Conservation (phyloP, 2,113 vertebrate species). For the Stercorarius parasiticus region DNA sequence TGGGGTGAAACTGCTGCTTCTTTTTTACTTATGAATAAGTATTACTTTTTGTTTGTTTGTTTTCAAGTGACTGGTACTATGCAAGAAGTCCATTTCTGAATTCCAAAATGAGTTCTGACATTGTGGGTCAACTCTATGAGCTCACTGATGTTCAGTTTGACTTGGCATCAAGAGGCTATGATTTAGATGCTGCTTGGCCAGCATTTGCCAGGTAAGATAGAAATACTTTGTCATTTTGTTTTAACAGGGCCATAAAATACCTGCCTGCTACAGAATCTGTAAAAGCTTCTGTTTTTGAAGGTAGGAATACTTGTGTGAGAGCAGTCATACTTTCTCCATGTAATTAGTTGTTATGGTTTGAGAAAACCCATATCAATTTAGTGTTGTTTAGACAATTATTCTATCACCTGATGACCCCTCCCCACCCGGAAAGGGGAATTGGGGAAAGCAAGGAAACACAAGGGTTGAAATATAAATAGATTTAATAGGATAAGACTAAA, state of each 20-base stretch:
- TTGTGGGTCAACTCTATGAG: conserved; percentile 91
- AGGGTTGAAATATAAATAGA: no score
- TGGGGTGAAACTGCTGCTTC: neutral
- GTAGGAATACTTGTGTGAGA: neutral
- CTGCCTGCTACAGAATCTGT: neutral
- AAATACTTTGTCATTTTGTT: neutral
- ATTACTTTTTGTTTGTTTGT: neutral
- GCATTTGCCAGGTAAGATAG: conserved; percentile 86
- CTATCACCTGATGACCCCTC: no score
- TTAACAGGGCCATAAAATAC: neutral
- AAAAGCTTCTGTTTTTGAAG: neutral
- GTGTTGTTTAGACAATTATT: no score
- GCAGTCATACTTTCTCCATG: neutral
- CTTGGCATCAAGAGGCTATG: conserved; percentile 88
- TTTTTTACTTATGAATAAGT: neutral
- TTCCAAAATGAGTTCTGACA: conserved; percentile 86
- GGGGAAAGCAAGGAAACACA: no score
- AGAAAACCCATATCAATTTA: no score
- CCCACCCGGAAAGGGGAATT: no score
- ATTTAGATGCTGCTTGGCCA: conserved; percentile 92
- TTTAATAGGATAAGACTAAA: no score
- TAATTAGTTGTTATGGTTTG: neutral
- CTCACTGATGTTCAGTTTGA: conserved; percentile 93
- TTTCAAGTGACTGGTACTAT: conserved; percentile 92
- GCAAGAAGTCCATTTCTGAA: conserved; percentile 92